Conservation (phyloP, 2,797 vertebrate genomes). For the Lithobates sylvaticus region DNA sequence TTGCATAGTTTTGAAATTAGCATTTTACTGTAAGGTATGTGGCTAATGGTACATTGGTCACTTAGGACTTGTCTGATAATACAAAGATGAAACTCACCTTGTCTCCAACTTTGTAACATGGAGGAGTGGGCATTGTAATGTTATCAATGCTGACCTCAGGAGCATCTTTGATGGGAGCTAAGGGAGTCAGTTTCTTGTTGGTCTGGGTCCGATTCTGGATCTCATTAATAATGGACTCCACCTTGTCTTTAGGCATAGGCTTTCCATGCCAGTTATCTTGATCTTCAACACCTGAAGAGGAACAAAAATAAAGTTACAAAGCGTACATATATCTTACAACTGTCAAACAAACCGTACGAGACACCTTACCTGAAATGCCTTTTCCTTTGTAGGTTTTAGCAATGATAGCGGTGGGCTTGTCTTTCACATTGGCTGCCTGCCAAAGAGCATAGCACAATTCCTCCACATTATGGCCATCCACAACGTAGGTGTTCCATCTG, state of each 20-base stretch:
- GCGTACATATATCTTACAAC: not conserved
- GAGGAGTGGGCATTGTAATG: slow-evolving; percentile 75
- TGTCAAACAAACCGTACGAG: not conserved
- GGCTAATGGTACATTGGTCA: too few species aligned
- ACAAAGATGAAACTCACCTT: too few species aligned
- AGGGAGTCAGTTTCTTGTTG: slow-evolving; percentile 74
- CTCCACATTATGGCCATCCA: slow-evolving; percentile 87
- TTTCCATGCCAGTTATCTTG: slow-evolving; percentile 88
- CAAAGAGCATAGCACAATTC: slow-evolving; percentile 84
- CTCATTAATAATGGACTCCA: slow-evolving; percentile 76
- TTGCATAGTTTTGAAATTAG: too few species aligned
- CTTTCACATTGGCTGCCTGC: slow-evolving; percentile 83
- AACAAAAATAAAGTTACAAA: not conserved
- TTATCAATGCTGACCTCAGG: slow-evolving; percentile 69
- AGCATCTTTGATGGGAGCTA: slow-evolving; percentile 77
- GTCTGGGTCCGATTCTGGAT: slow-evolving; percentile 82
- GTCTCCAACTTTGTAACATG: slow-evolving; percentile 81
- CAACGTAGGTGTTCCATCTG: slow-evolving; percentile 88
- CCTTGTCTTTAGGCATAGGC: slow-evolving; percentile 83
- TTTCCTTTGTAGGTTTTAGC: slow-evolving; percentile 89
- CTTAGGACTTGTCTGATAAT: too few species aligned
- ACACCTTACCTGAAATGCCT: slow-evolving; percentile 82
- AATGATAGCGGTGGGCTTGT: slow-evolving; percentile 87
- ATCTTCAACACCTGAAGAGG: slow-evolving; percentile 82
- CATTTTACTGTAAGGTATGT: too few species aligned